Evolutionary conservation across 2,888 invertebrate species (phyloP).

Genomic region (Pristionchus entomophagus): DNA sequence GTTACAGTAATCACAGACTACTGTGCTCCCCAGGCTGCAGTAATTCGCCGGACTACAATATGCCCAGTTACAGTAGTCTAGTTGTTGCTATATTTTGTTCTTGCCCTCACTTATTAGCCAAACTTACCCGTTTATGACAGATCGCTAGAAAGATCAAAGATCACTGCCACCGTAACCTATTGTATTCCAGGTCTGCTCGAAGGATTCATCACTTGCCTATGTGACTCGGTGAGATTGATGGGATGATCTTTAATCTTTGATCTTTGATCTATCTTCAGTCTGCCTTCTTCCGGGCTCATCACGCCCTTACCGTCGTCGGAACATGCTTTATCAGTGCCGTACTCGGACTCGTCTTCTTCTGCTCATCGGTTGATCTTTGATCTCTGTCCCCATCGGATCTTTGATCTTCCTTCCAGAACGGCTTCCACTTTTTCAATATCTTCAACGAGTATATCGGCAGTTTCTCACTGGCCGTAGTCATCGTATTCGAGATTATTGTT

Average conservation of each 20-base stretch:
- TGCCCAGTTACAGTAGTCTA: no score
- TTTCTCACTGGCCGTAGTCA: conserved; percentile 58
- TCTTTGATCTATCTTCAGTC: no score
- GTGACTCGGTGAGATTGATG: conserved; percentile 48
- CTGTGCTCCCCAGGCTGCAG: no score
- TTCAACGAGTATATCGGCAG: conserved; percentile 62
- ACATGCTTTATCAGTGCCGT: conserved; percentile 55
- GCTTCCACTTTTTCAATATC: conserved; percentile 62
- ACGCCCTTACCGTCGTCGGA: conserved; percentile 52
- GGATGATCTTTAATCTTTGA: no score
- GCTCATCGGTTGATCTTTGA: conserved; percentile 52
- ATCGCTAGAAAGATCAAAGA: no score
- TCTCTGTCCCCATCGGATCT: background rate
- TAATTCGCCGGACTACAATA: no score
- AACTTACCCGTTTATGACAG: no score
- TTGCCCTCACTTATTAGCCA: no score
- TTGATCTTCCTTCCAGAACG: conserved; percentile 54
- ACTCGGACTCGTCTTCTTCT: conserved; percentile 55
- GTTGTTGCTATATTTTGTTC: no score
- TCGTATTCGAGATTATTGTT: conserved; percentile 54
- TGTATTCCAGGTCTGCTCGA: conserved; percentile 62
- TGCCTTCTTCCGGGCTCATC: conserved; percentile 52
- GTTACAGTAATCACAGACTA: background rate
- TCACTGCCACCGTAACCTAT: no score
- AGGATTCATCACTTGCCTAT: conserved; percentile 63